Evolutionary conservation across 2,113 vertebrate genomes (phyloP).

Genomic region (Oncorhynchus clarkii): DNA sequence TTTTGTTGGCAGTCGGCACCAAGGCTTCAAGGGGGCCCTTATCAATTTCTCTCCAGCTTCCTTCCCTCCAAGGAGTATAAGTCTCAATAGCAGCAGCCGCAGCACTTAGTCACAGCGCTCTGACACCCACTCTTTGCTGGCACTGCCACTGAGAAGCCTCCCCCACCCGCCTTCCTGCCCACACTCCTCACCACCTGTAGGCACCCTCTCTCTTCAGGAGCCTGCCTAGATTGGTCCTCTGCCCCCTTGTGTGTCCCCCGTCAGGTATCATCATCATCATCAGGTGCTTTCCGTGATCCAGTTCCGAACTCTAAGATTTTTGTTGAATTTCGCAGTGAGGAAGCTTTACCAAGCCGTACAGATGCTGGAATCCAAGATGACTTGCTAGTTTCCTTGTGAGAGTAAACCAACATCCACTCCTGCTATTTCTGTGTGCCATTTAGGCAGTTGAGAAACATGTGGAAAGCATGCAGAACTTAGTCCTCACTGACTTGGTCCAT

Average conservation of each 20-base stretch:
- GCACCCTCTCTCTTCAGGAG: not conserved
- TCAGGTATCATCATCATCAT: not conserved
- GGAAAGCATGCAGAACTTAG: not conserved
- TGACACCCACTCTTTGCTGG: constrained; percentile 46
- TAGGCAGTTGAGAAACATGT: not conserved
- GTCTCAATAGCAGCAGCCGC: constrained; percentile 27
- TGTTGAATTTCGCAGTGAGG: constrained; percentile 35
- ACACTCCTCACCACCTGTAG: constrained; percentile 17
- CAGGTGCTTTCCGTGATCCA: not conserved
- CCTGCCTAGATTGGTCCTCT: not conserved
- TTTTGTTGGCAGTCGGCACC: not conserved
- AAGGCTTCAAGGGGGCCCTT: too few species aligned
- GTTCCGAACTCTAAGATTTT: not conserved
- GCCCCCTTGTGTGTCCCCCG: not conserved
- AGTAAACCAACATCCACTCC: not conserved
- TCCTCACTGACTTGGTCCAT: too few species aligned
- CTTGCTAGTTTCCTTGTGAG: constrained; percentile 5
- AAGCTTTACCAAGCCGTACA: constrained; percentile 43
- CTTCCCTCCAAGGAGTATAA: not conserved
- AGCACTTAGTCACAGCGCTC: constrained; percentile 51
- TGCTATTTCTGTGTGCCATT: constrained; percentile 45
- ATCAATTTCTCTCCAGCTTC: not conserved
- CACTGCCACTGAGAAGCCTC: constrained; percentile 15
- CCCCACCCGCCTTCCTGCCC: not conserved
- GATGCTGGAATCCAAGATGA: constrained; percentile 34